Base-by-base conservation (phyloP, 2,888 invertebrate species). In the Ceriagrion tenellum region DNA sequence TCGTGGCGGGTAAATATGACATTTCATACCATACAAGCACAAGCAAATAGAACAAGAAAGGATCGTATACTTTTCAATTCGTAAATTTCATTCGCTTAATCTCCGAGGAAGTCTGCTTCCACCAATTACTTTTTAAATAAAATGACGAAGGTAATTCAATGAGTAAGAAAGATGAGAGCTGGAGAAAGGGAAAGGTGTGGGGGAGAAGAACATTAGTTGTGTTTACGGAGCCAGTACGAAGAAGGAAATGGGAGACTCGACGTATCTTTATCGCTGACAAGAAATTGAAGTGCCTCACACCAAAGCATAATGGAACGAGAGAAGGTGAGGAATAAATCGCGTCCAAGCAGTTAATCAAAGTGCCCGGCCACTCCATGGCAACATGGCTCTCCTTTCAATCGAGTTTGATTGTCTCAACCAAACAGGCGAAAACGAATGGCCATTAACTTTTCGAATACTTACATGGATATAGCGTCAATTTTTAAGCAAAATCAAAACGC, bases 221-320 rank as follows among this genome's bases (percentile, higher is more conserved):
- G 18, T 81, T 35, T 3, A 0, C 13, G 30, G 35, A 35, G 18
- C 26, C 81, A 16, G 2, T 16, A 35, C 30, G 81, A 81, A 81
- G 35, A 35, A 81, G 35, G 30, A 18, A 30, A 81, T 18, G 81
- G 35, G 26, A 35, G 13, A 81, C 2, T 69, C 16, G 16, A 35
- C 26, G 35, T 16, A 69, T 35, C 13, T 81, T 35, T 35, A 81
- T 26, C 35, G 30, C 13, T 35, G 8, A 16, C 30, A 81, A 35
- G 81, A 81, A 81, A 81, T 18, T 35, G 81, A 81, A 81, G 81
- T 18, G 81, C 81, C 35, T 81, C 81, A 35, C 81, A 81, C 35
- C 30, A 16, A 81, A 0, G 35, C 35, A 81, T 3, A 81, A 81
- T 81, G 81, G 35, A 35, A 12, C 81, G 13, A 35, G 81, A 35